These are phyloP conservation scores for Dicrostonyx torquatus DNA, from an alignment of 2,797 vertebrate species.

Conservation along the genomic window DNA sequence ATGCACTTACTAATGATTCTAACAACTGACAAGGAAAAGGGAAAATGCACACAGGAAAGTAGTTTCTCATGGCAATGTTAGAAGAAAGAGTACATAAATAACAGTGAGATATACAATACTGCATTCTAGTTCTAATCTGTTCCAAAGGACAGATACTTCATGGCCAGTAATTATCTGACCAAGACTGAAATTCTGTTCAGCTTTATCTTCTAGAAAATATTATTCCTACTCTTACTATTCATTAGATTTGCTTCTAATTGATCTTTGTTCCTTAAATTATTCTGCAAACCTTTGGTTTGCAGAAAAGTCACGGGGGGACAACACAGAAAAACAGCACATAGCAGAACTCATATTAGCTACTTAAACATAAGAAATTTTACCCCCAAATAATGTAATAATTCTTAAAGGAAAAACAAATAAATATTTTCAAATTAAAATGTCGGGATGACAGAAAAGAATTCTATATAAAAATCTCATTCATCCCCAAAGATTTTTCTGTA, in stretches of 20 bases:
- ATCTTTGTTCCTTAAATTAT: constrained; percentile 18
- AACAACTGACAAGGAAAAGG: background rate
- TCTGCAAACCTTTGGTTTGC: constrained; percentile 2
- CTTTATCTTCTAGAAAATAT: constrained; percentile 15
- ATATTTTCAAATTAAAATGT: constrained; percentile 27
- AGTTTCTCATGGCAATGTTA: background rate
- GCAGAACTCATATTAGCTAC: background rate
- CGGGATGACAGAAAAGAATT: constrained; percentile 33
- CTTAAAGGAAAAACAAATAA: constrained; percentile 30
- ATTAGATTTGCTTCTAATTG: background rate
- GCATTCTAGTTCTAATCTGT: background rate
- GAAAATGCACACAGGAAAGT: background rate
- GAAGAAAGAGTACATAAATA: constrained; percentile 34
- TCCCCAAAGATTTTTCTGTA: constrained; percentile 46
- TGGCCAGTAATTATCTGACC: background rate
- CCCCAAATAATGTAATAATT: constrained; percentile 21
- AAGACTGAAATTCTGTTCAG: background rate
- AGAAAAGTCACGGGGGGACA: background rate
- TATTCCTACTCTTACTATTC: background rate
- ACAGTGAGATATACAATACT: background rate
- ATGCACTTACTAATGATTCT: background rate
- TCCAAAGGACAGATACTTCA: background rate
- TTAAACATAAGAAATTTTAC: constrained; percentile 11
- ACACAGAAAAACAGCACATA: background rate
- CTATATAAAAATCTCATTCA: constrained; percentile 57